These are phyloP conservation scores for Verasper variegatus DNA, from an alignment of 2,113 vertebrate genomes.

Conservation along the genomic window DNA sequence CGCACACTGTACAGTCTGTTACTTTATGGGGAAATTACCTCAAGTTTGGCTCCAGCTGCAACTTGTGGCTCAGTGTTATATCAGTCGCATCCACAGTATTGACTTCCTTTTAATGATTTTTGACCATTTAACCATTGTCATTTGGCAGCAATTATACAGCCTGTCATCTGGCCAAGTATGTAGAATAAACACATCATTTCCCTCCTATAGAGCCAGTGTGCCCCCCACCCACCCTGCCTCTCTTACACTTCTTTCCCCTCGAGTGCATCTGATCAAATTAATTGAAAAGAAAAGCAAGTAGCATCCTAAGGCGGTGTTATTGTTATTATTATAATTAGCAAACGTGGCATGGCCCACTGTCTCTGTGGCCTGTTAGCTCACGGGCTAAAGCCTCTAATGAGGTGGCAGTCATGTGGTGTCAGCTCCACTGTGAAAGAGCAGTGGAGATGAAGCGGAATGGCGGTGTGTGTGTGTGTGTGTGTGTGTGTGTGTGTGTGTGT, in stretches of 20 bases:
- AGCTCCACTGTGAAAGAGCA: conserved; percentile 68
- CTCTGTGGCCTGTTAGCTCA: conserved; percentile 77
- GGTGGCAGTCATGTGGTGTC: conserved; percentile 79
- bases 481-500: background rate
- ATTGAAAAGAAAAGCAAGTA: conserved; percentile 83
- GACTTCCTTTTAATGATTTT: conserved; percentile 39
- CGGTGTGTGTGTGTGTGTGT: conserved; percentile 9
- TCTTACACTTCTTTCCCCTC: conserved; percentile 56
- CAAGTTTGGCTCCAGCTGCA: conserved; percentile 4
- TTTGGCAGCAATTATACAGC: conserved; percentile 54
- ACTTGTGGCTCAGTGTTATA: conserved; percentile 21
- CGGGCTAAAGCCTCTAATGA: conserved; percentile 79
- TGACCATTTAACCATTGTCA: conserved; percentile 40
- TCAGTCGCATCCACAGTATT: conserved; percentile 29
- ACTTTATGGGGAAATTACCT: conserved; percentile 8
- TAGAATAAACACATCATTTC: conserved; percentile 74
- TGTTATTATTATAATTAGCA: conserved; percentile 83
- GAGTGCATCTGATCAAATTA: conserved; percentile 80
- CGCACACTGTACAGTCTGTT: background rate
- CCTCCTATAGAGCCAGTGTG: conserved; percentile 59
- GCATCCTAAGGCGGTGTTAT: conserved; percentile 78
- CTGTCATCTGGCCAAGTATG: conserved; percentile 65
- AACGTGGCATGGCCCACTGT: conserved; percentile 70
- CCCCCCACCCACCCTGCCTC: background rate
- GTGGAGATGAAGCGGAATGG: conserved; percentile 69